These are phyloP conservation scores for Adela reaumurella DNA, from an alignment of 2,888 invertebrate species.

Conservation along the genomic window DNA sequence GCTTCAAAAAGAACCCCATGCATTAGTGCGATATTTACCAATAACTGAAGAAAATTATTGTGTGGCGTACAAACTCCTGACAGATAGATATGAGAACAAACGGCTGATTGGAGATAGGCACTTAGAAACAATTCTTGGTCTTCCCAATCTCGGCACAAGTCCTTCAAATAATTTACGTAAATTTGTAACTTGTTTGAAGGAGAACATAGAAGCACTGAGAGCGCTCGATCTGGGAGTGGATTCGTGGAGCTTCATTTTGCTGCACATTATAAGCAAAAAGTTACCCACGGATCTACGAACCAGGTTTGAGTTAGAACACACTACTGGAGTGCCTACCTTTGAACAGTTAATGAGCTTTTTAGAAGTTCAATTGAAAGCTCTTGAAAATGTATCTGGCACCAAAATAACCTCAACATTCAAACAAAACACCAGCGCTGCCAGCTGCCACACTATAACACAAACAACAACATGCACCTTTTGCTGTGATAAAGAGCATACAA, in stretches of 20 bases:
- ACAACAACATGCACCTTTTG: too few relatives aligned
- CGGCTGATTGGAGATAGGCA: conserved; percentile 3
- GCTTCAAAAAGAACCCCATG: conserved; percentile 2
- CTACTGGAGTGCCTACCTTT: too few relatives aligned
- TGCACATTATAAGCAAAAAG: conserved; percentile 4
- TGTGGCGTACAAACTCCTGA: conserved; percentile 2
- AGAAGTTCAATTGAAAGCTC: too few relatives aligned
- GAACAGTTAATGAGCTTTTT: too few relatives aligned
- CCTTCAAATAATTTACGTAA: too few relatives aligned
- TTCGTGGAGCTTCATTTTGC: conserved; percentile 5
- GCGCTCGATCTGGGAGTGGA: conserved; percentile 3
- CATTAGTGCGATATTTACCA: conserved; percentile 1
- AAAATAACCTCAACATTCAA: too few relatives aligned
- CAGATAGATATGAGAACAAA: conserved; percentile 4
- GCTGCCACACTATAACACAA: too few relatives aligned
- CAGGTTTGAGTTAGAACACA: conserved; percentile 1
- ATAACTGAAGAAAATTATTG: conserved; percentile 2
- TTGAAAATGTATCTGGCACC: too few relatives aligned
- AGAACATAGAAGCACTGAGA: conserved; percentile 4
- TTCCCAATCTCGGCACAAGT: too few relatives aligned
- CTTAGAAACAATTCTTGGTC: too few relatives aligned
- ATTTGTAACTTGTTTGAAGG: conserved; percentile 3
- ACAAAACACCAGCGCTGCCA: too few relatives aligned
- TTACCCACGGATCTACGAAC: neutral
- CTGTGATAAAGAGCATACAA: neutral